phyloP scores from a whole-genome alignment of 2,888 invertebrate genomes.

The Oxystoma pomonae region DNA sequence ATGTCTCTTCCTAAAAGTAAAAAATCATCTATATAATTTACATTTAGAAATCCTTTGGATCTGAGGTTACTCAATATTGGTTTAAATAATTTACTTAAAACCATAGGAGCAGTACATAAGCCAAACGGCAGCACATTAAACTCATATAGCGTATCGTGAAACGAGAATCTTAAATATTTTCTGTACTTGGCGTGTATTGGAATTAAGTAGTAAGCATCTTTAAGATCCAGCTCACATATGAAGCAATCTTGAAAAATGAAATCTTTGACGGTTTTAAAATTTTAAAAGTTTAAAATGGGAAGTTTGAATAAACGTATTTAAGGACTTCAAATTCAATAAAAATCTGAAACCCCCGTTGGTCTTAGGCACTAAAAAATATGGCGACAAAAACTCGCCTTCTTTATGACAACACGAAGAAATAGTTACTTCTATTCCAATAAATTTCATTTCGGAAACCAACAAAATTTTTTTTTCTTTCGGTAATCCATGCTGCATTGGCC shows the following conservation, averaged over 20 bases:
- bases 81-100: not conserved
- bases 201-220: slow-evolving; percentile 1
- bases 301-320: slow-evolving; percentile 5
- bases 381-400: not conserved
- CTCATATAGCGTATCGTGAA: not conserved
- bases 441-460: not conserved
- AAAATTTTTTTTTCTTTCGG: slow-evolving; percentile 2
- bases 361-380: not conserved
- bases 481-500: slow-evolving; percentile 1
- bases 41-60: not conserved
- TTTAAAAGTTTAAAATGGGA: slow-evolving; percentile 6
- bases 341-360: not conserved
- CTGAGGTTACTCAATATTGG: slow-evolving; percentile 2
- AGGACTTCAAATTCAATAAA: not conserved
- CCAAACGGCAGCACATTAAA: slow-evolving; percentile 4
- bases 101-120: slow-evolving; percentile 4
- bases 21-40: slow-evolving; percentile 1
- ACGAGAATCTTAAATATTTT: slow-evolving; percentile 2
- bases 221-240: not conserved
- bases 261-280: not conserved
- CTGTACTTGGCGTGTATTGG: not conserved
- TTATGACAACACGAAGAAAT: not conserved
- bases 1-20: not conserved
- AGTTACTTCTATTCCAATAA: not conserved
- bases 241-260: not conserved